Percentiles rank a stretch among this genome's conserved stretches.
Conservation (phyloP, 1,140 invertebrate species). For the Melitaea cinxia region DNA sequence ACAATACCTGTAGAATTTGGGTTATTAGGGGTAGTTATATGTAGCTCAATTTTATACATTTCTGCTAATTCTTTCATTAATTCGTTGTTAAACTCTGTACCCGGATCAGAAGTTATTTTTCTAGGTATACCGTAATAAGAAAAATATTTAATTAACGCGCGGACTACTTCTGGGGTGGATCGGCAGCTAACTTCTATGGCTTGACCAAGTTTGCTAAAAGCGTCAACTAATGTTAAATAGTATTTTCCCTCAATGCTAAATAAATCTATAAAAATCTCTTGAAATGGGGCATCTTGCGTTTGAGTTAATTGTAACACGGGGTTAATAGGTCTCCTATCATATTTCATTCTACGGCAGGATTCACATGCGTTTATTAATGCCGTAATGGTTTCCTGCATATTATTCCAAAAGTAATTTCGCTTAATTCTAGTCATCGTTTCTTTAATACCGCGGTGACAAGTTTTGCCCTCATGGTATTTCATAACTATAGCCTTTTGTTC, state of each 20-base stretch:
- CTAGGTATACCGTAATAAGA: too few species aligned
- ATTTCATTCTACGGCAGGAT: constrained; percentile 42
- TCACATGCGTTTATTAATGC: constrained; percentile 42
- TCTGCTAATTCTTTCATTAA: constrained; percentile 41
- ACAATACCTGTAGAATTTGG: constrained; percentile 54
- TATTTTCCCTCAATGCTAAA: constrained; percentile 42
- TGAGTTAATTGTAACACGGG: too few species aligned
- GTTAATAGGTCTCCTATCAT: constrained; percentile 44
- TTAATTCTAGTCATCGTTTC: constrained; percentile 37
- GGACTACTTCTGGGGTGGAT: constrained; percentile 35
- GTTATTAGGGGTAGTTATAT: constrained; percentile 50
- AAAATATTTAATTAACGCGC: too few species aligned
- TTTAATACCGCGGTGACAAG: constrained; percentile 44
- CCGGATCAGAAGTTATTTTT: too few species aligned
- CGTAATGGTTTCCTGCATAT: too few species aligned
- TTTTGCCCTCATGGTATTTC: constrained; percentile 53
- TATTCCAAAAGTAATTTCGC: too few species aligned
- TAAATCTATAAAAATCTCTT: constrained; percentile 49
- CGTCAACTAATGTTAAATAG: too few species aligned
- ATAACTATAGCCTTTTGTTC: constrained; percentile 42
- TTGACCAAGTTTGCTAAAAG: constrained; percentile 49
- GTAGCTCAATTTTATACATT: constrained; percentile 48
- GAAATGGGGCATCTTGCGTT: too few species aligned
- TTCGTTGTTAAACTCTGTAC: constrained; percentile 47
- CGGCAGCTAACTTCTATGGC: constrained; percentile 38